Conservation (phyloP, 2,113 vertebrate species). For the Mixornis gularis region DNA sequence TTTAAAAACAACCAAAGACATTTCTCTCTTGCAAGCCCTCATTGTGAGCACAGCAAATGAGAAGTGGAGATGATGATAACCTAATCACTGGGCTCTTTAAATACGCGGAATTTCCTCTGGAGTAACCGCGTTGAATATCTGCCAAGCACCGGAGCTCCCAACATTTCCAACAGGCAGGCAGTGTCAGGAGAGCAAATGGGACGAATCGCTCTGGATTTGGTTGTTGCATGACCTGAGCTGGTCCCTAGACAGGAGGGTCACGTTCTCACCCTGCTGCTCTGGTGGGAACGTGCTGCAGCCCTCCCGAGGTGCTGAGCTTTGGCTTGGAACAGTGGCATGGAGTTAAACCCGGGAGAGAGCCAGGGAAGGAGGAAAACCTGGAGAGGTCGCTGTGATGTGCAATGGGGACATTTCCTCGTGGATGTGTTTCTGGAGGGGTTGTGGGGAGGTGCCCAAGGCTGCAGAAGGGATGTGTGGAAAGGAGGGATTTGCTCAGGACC, state of each 20-base stretch:
- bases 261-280: accelerated
- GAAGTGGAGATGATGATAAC: constrained; percentile 37
- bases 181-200: background rate
- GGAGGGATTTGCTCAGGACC: background rate
- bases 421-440: background rate
- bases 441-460: background rate
- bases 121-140: background rate
- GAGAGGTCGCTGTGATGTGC: background rate
- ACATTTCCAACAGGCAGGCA: background rate
- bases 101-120: constrained; percentile 37
- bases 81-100: constrained; percentile 5
- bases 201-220: background rate
- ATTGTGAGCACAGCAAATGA: background rate
- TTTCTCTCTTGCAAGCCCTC: constrained; percentile 4
- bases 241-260: background rate
- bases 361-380: background rate
- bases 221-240: background rate
- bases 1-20: constrained; percentile 20
- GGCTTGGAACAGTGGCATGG: accelerated
- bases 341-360: background rate
- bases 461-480: background rate
- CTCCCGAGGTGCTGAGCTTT: background rate
- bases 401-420: accelerated
- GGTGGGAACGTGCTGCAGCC: accelerated
- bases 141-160: constrained; percentile 24